Evolutionary conservation across 2,888 invertebrate species (phyloP).

Genomic region (Adela reaumurella): DNA sequence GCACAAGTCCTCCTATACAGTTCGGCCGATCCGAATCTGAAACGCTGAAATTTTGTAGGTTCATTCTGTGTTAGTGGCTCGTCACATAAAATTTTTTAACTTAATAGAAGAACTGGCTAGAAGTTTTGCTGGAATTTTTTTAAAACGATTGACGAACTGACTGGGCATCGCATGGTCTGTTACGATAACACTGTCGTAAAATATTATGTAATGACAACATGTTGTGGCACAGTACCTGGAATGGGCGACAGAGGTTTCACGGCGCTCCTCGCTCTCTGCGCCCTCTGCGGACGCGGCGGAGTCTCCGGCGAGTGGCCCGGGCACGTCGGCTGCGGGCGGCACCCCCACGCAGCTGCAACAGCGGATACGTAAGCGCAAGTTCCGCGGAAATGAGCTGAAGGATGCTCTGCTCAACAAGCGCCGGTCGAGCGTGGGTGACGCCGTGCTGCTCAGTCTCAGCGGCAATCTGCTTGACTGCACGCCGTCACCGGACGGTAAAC

Average conservation of each 20-base stretch:
- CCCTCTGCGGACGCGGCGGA: constrained; percentile 15
- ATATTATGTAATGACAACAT: no score
- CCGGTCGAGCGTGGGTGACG: constrained; percentile 82
- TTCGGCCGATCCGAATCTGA: no score
- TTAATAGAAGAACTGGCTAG: no score
- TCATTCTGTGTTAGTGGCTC: no score
- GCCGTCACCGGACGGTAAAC: constrained; percentile 71
- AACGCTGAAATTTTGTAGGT: no score
- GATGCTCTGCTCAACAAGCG: constrained; percentile 66
- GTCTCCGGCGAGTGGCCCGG: constrained; percentile 9
- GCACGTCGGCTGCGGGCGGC: constrained; percentile 16
- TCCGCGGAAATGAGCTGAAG: constrained; percentile 40
- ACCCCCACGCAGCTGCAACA: constrained; percentile 43
- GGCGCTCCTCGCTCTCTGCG: constrained; percentile 41
- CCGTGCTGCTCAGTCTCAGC: constrained; percentile 78
- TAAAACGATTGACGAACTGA: no score
- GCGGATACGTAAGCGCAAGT: constrained; percentile 74
- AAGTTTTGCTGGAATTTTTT: no score
- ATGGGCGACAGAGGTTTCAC: constrained; percentile 29
- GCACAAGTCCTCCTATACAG: no score
- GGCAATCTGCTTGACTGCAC: constrained; percentile 89
- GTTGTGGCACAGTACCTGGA: constrained; percentile 35
- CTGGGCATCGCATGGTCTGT: no score
- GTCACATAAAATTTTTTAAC: no score
- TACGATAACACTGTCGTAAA: no score